These are phyloP conservation scores for Parnassius orleans DNA, from an alignment of 2,888 invertebrate species.

Conservation along the genomic window DNA sequence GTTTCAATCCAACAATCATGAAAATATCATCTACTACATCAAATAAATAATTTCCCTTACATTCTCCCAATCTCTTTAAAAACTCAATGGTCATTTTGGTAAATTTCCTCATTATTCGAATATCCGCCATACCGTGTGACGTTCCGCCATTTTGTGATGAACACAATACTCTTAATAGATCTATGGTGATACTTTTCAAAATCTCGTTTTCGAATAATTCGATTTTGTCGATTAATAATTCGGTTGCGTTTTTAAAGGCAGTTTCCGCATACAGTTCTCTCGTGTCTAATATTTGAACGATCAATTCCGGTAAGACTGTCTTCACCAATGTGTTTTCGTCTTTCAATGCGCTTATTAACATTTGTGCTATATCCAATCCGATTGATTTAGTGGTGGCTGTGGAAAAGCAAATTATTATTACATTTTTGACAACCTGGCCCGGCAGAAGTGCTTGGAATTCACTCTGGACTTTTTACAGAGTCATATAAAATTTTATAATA, in stretches of 20 bases:
- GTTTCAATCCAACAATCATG: background rate
- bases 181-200: conserved; percentile 27
- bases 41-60: background rate
- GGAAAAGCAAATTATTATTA: background rate
- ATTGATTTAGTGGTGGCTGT: conserved; percentile 26
- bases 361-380: conserved; percentile 45
- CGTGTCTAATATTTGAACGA: conserved; percentile 38
- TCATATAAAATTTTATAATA: no score
- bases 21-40: conserved; percentile 8
- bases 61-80: background rate
- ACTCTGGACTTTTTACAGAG: no score
- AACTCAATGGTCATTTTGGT: conserved; percentile 11
- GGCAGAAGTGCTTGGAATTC: no score
- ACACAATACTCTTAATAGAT: background rate
- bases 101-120: background rate
- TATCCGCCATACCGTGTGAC: conserved; percentile 13
- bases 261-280: conserved; percentile 30
- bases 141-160: conserved; percentile 15
- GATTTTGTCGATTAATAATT: conserved; percentile 46
- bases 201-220: conserved; percentile 40
- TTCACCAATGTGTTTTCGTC: conserved; percentile 45
- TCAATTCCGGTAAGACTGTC: conserved; percentile 41
- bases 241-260: conserved; percentile 40
- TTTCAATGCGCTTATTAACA: conserved; percentile 42
- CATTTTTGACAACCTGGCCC: no score